These are phyloP conservation scores for Indri indri DNA, from an alignment of 2,113 vertebrate genomes.

Conservation along the genomic window DNA sequence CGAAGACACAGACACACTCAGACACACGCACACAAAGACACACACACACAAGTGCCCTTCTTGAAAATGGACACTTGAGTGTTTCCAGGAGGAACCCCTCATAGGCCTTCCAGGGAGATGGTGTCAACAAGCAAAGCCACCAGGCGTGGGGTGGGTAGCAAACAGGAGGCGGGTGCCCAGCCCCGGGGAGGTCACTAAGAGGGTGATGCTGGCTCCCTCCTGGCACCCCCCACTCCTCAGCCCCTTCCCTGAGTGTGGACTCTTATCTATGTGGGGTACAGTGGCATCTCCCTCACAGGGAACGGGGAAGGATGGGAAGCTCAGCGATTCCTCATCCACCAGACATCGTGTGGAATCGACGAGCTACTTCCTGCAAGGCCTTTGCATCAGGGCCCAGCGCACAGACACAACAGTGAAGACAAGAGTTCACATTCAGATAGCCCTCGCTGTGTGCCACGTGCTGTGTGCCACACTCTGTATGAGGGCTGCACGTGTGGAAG, in stretches of 20 bases:
- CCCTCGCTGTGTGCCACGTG: rapidly evolving
- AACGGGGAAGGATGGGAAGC: neutral
- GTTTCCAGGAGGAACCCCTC: neutral
- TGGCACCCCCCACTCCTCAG: rapidly evolving
- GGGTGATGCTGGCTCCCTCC: neutral
- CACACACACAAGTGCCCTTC: neutral
- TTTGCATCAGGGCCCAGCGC: too few relatives aligned
- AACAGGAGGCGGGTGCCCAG: neutral
- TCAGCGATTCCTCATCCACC: too few relatives aligned
- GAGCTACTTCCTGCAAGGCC: neutral
- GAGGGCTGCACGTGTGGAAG: rapidly evolving
- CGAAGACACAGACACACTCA: neutral
- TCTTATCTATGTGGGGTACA: neutral
- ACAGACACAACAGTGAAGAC: rapidly evolving
- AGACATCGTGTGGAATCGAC: rapidly evolving
- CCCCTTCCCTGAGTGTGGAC: rapidly evolving
- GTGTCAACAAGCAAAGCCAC: too few relatives aligned
- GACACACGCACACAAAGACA: neutral
- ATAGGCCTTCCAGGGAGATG: neutral
- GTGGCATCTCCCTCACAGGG: neutral
- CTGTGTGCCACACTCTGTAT: too few relatives aligned
- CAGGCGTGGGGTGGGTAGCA: neutral
- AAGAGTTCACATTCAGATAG: neutral
- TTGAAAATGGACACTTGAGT: neutral
- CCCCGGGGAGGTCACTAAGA: neutral